phyloP scores from a whole-genome alignment of 1,140 invertebrate species.

The Liolophura sinensis region DNA sequence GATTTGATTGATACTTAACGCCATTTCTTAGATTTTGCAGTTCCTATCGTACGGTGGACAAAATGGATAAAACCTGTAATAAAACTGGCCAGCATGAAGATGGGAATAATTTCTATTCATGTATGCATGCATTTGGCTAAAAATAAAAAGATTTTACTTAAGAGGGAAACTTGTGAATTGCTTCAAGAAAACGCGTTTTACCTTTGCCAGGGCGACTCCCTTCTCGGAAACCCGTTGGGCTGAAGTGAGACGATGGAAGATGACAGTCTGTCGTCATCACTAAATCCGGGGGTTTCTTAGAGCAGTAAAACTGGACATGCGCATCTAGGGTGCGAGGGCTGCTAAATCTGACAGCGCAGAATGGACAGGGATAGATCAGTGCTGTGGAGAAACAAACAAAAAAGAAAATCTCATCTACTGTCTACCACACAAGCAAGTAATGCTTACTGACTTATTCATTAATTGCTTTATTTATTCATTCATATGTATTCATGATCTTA shows the following conservation, averaged over 20 bases:
- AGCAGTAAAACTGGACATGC: slow-evolving; percentile 93
- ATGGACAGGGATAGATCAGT: slow-evolving; percentile 68
- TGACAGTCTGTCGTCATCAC: not conserved
- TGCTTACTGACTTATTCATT: not conserved
- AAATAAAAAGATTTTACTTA: not conserved
- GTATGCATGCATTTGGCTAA: no score
- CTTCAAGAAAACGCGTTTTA: not conserved
- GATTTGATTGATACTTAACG: no score
- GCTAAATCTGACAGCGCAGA: slow-evolving; percentile 95
- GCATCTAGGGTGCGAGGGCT: slow-evolving; percentile 90
- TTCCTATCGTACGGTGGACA: no score
- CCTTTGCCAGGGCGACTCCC: not conserved
- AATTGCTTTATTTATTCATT: not conserved
- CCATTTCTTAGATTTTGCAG: no score
- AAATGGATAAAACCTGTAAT: no score
- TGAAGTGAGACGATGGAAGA: not conserved
- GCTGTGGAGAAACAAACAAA: slow-evolving; percentile 35
- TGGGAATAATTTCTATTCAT: no score
- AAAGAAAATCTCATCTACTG: not conserved
- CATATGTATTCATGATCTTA: no score
- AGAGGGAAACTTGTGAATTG: not conserved
- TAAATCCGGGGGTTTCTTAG: slow-evolving; percentile 55
- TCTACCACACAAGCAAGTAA: not conserved
- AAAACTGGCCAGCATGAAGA: no score
- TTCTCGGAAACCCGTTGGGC: not conserved